These are phyloP conservation scores for Maniola hyperantus DNA, from an alignment of 2,888 invertebrate species.

Conservation along the genomic window DNA sequence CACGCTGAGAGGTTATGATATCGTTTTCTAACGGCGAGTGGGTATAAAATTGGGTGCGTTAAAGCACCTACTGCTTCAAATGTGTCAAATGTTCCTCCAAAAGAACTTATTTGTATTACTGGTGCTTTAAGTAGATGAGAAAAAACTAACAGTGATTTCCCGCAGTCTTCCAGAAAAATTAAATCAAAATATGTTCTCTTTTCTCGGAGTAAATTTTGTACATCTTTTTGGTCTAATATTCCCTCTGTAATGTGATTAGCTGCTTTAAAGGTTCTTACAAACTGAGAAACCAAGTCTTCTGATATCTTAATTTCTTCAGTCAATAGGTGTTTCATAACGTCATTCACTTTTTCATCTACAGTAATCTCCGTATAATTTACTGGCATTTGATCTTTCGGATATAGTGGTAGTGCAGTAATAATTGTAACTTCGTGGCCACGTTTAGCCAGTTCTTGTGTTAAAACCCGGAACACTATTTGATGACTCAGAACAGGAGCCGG, in stretches of 20 bases:
- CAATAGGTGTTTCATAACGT: slow-evolving; percentile 21
- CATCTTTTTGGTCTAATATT: slow-evolving; percentile 41
- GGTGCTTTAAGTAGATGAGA: slow-evolving; percentile 40
- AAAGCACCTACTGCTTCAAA: slow-evolving; percentile 36
- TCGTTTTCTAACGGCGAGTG: slow-evolving; percentile 30
- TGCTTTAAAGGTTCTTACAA: neutral
- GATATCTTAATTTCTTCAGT: neutral
- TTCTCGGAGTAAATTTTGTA: slow-evolving; percentile 42
- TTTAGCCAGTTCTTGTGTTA: slow-evolving; percentile 62
- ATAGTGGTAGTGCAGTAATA: slow-evolving; percentile 65
- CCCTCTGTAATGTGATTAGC: slow-evolving; percentile 26
- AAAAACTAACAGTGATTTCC: slow-evolving; percentile 30
- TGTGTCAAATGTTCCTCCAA: slow-evolving; percentile 34
- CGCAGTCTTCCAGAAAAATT: slow-evolving; percentile 34
- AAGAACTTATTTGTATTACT: slow-evolving; percentile 39
- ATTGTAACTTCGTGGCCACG: slow-evolving; percentile 71
- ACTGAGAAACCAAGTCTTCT: slow-evolving; percentile 8
- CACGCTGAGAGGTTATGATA: slow-evolving; percentile 39
- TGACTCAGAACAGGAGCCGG: slow-evolving; percentile 71
- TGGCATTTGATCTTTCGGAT: slow-evolving; percentile 48
- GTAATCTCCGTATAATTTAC: slow-evolving; percentile 65
- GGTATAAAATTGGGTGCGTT: slow-evolving; percentile 39
- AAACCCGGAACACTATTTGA: slow-evolving; percentile 64
- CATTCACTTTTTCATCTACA: slow-evolving; percentile 51
- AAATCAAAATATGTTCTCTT: slow-evolving; percentile 36